A percentile compares a stretch with the other conserved stretches of the same genome.
These are phyloP conservation scores for Microctonus aethiopoides DNA, from an alignment of 2,888 invertebrate genomes.

Conservation along the genomic window DNA sequence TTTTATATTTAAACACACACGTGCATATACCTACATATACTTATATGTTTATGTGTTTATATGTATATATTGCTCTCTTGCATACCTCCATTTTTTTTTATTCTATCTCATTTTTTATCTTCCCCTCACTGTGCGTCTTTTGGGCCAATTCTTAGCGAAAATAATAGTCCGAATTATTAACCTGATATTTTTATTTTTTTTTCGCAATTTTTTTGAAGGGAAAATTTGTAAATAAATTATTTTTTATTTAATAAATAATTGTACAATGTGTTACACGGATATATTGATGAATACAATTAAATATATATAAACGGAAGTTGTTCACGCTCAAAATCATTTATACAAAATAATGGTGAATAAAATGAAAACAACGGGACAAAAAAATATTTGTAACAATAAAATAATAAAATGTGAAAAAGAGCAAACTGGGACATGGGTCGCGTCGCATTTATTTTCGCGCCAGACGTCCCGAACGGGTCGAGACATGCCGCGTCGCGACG, in stretches of 20 bases:
- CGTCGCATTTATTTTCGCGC: conserved; percentile 51
- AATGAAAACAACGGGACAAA: neutral
- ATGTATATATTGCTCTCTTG: too few species aligned
- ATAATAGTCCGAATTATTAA: neutral
- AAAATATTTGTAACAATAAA: neutral
- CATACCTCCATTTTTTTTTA: neutral
- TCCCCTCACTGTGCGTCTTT: neutral
- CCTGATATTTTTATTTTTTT: neutral
- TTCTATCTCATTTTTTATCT: neutral
- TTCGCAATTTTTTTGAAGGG: too few species aligned
- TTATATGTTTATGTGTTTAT: neutral
- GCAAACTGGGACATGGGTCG: conserved; percentile 28
- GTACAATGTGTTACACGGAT: neutral
- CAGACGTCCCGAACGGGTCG: conserved; percentile 43
- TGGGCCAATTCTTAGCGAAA: neutral
- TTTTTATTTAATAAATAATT: too few species aligned
- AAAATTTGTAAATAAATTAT: too few species aligned
- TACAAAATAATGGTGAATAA: neutral
- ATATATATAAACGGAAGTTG: neutral
- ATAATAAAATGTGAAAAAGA: conserved; percentile 33
- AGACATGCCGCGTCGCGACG: conserved; percentile 39
- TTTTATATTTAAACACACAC: neutral
- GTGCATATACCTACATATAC: too few species aligned
- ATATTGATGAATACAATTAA: conserved; percentile 10
- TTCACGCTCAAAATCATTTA: conserved; percentile 11